These are phyloP conservation scores for Tetramorium simillimum DNA, from an alignment of 1,140 invertebrate species.

Conservation along the genomic window DNA sequence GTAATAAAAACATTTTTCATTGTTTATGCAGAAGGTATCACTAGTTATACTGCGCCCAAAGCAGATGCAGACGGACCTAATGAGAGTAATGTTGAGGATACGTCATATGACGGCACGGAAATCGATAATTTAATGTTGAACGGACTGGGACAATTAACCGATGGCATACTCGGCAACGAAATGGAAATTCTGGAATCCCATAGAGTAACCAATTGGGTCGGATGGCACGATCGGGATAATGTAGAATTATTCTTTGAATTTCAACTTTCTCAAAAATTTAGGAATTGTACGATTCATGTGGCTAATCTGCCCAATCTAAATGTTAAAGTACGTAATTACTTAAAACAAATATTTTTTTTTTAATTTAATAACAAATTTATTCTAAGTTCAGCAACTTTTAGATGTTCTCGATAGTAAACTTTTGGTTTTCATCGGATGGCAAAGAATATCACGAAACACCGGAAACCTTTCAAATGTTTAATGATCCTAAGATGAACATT, in stretches of 20 bases:
- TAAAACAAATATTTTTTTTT: background rate
- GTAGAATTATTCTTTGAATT: conserved; percentile 93
- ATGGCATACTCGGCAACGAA: conserved; percentile 84
- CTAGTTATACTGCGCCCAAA: conserved; percentile 89
- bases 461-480: conserved; percentile 77
- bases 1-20: conserved; percentile 23
- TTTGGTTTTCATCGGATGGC: conserved; percentile 93
- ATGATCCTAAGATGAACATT: conserved; percentile 85
- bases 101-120: conserved; percentile 95
- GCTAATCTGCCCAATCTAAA: conserved; percentile 91
- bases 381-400: conserved; percentile 74
- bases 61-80: conserved; percentile 86
- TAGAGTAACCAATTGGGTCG: conserved; percentile 89
- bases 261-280: conserved; percentile 90
- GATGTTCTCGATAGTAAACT: conserved; percentile 89
- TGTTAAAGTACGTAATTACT: conserved; percentile 88
- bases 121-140: conserved; percentile 87
- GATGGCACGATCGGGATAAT: conserved; percentile 91
- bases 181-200: conserved; percentile 74
- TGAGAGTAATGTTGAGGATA: conserved; percentile 93
- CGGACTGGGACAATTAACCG: conserved; percentile 94
- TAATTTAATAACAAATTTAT: conserved; percentile 4
- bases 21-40: conserved; percentile 84
- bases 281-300: conserved; percentile 90
- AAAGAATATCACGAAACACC: conserved; percentile 89